Evolutionary conservation across 1,140 invertebrate genomes (phyloP).

Genomic region (Drosophila melanogaster): DNA sequence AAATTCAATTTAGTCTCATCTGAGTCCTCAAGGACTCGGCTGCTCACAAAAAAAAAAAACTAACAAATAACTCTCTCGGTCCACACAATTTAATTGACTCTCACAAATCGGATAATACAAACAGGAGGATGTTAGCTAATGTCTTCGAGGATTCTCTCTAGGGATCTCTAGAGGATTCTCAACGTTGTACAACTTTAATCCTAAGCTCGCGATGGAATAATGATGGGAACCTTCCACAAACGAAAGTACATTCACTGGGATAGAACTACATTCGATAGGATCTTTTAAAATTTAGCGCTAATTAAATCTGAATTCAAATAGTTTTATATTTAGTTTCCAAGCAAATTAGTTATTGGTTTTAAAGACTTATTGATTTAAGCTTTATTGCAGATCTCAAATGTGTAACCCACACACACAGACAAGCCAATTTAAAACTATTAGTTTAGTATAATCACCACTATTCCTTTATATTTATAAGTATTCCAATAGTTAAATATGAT

Average conservation of each 20-base stretch:
- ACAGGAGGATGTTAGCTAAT: slow-evolving; percentile 47
- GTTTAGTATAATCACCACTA: too few relatives aligned
- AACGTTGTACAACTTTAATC: slow-evolving; percentile 28
- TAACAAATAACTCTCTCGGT: slow-evolving; percentile 46
- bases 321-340: not conserved
- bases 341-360: too few relatives aligned
- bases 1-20: slow-evolving; percentile 58
- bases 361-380: too few relatives aligned
- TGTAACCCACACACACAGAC: not conserved
- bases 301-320: not conserved
- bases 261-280: not conserved
- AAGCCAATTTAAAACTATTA: not conserved
- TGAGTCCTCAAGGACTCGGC: slow-evolving; percentile 2
- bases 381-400: not conserved
- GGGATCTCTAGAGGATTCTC: slow-evolving; percentile 10
- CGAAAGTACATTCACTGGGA: not conserved
- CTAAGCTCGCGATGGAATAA: slow-evolving; percentile 24
- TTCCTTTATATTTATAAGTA: too few relatives aligned
- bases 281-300: not conserved
- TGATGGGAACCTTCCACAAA: slow-evolving; percentile 5
- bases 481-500: slow-evolving; percentile 4
- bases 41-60: slow-evolving; percentile 28
- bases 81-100: slow-evolving; percentile 79
- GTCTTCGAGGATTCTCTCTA: slow-evolving; percentile 26
- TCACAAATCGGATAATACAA: slow-evolving; percentile 70